Base-by-base conservation (phyloP, 2,113 vertebrate genomes). In the Notarius lentiginosus region DNA sequence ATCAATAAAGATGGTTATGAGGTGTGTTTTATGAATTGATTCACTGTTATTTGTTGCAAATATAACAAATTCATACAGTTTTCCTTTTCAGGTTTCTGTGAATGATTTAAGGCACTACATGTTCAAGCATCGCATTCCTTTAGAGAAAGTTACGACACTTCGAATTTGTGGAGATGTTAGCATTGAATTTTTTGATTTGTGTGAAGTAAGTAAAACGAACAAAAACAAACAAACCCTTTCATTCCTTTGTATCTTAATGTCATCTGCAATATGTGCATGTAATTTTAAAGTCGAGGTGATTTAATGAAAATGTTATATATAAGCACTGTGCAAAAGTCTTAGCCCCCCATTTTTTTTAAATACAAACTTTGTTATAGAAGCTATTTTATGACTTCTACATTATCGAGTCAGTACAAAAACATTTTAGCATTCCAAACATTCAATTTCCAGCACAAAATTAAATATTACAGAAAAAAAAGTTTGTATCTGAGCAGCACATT, bases 121-220 rank as follows among this genome's bases (percentile, higher is more conserved):
- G 49, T 88, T 82, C 68, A 51, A 85, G 27, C 87, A 88, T 14
- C 84, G 87, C 34, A 63, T 88, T 27, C 77, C 87, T 0, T 22
- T 88, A 53, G 87, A 85, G 41, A 88, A 75, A 61, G 68, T 88
- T 4, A 63, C 83, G 7, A 20, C 66, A 4, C n/a, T 88, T 22
- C 24, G 24, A 0, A 85, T 88, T 10, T 0, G 0, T 9, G 83
- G 79, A 63, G 27, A 77, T 56, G 79, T 86, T 24, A 12, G 1
- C 8, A 41, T 88, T 4, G 65, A 77, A 0, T 15, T 85, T 18
- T 9, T 47, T 66, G 84, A 84, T 10, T 85, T 65, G n/a, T 85
- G 85, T 22, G 11, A 82, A 22, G 87, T 85, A 58, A 76, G 79
- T 76, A 24, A 30, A 30, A 30, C 30, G 30, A 30, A 30, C 30